Evolutionary conservation across 2,113 vertebrate species (phyloP).

Genomic region (Perca fluviatilis): DNA sequence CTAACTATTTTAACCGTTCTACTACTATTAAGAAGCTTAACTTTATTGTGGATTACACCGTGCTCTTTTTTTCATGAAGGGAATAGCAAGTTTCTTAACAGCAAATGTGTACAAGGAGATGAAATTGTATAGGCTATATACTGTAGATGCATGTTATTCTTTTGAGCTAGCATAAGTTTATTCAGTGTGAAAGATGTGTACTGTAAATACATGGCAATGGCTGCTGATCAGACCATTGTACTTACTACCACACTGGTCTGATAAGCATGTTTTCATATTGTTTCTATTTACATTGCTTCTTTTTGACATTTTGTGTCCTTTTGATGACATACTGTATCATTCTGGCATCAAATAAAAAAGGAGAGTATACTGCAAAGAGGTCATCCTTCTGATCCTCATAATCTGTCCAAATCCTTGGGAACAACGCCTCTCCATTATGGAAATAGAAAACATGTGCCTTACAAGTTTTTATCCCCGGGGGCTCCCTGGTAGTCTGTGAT

Average conservation of each 20-base stretch:
- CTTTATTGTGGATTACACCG: neutral
- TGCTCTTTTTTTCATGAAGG: neutral
- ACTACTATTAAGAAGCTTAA: neutral
- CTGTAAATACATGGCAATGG: neutral
- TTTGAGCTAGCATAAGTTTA: neutral
- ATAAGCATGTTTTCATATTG: neutral
- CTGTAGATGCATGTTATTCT: neutral
- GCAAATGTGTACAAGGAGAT: slow-evolving; percentile 1
- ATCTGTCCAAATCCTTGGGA: slow-evolving; percentile 63
- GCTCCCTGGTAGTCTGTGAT: slow-evolving; percentile 9
- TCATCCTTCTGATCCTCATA: slow-evolving; percentile 72
- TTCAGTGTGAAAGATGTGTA: neutral
- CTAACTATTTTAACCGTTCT: neutral
- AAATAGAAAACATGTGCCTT: slow-evolving; percentile 57
- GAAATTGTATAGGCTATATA: neutral
- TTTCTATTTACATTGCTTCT: neutral
- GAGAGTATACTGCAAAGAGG: slow-evolving; percentile 47
- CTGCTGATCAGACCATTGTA: neutral
- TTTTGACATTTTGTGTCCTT: slow-evolving; percentile 14
- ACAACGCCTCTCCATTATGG: slow-evolving; percentile 60
- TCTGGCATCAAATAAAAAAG: slow-evolving; percentile 29
- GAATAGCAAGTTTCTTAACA: neutral
- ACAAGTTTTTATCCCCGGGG: slow-evolving; percentile 28
- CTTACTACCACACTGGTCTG: neutral
- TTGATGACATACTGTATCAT: slow-evolving; percentile 20